Conservation (phyloP, 2,113 vertebrate genomes). For the Cairina moschata region DNA sequence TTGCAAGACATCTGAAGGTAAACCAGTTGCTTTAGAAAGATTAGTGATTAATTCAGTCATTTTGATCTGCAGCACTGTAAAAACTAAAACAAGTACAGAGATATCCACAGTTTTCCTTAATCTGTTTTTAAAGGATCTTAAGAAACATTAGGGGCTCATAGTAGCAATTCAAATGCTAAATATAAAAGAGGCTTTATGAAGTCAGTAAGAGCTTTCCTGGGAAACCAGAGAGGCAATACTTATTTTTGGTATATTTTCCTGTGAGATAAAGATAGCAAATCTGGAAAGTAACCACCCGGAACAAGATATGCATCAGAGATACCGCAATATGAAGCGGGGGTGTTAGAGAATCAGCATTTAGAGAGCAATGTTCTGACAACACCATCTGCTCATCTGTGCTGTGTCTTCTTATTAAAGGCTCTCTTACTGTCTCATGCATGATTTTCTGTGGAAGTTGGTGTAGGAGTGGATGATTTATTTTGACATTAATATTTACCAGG, state of each 20-base stretch:
- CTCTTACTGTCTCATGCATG: slow-evolving; percentile 28
- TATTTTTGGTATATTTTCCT: slow-evolving; percentile 49
- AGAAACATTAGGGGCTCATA: slow-evolving; percentile 20
- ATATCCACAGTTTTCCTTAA: slow-evolving; percentile 22
- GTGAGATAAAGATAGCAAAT: slow-evolving; percentile 30
- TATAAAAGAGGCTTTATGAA: slow-evolving; percentile 55
- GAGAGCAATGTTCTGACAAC: slow-evolving; percentile 55
- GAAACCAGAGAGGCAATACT: background rate
- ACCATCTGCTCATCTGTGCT: slow-evolving; percentile 62
- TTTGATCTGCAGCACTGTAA: background rate
- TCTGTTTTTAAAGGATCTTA: slow-evolving; percentile 36
- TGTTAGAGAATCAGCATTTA: slow-evolving; percentile 31
- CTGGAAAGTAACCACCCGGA: slow-evolving; percentile 3
- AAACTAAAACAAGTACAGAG: background rate
- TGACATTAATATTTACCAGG: slow-evolving; percentile 44
- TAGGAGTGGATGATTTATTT: slow-evolving; percentile 56
- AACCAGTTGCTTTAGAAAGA: background rate
- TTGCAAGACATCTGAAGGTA: background rate
- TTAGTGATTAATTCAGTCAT: background rate
- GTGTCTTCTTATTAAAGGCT: background rate
- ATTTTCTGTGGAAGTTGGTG: slow-evolving; percentile 41
- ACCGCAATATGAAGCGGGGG: background rate
- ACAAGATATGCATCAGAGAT: background rate
- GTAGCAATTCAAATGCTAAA: slow-evolving; percentile 59
- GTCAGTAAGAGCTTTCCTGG: slow-evolving; percentile 38